Evolutionary conservation across 2,113 vertebrate species (phyloP), one percentile per base, ranked within the genome.

Genomic region (Neomonachus schauinslandi): DNA sequence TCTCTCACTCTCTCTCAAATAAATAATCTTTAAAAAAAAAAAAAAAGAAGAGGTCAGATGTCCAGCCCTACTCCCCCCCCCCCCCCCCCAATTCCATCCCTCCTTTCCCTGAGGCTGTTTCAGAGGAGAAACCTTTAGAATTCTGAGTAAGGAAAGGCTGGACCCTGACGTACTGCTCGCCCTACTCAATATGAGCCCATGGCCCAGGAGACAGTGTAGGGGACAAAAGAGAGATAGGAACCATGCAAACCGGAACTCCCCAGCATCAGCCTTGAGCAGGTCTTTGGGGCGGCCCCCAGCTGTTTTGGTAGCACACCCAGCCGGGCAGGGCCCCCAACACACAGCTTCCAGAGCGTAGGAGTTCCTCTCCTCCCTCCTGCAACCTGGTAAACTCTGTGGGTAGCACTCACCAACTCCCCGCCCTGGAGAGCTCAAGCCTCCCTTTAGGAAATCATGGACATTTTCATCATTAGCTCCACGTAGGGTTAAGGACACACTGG

Each of bases 91-190:
- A 57, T 33, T 63, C 24, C 24, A 46, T 19, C 31, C 51, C 49
- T 76, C 39, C 49, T 85, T 94, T 94, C 46, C 57, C 53, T 69
- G 31, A 88, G 69, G 76, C 63, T 85, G 55, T 84, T 94, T 87
- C 77, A 96, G 69, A 82, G 94, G 85, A 76, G 53, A 80, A 92
- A 63, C 39, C 18, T 76, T 51, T 51, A 95, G 53, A 42, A 42
- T 46, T 8, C 26, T 24, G 9, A 10, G n/a, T 71, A 72, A 86
- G 31, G 33, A 91, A 89, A 95, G 72, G 28, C 28, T 85, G 10
- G 42, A 67, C 42, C 18, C 55, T 42, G 31, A 61, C 16, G 15
- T 1, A 28, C 21, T 16, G 53, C 55, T 95, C 1, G 46, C 19
- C 28, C 28, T 85, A 31, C 8, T 53, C 61, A 39, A 53, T 51